These are phyloP conservation scores for Heliconius eleuchia DNA, from an alignment of 1,140 invertebrate genomes.

Conservation along the genomic window DNA sequence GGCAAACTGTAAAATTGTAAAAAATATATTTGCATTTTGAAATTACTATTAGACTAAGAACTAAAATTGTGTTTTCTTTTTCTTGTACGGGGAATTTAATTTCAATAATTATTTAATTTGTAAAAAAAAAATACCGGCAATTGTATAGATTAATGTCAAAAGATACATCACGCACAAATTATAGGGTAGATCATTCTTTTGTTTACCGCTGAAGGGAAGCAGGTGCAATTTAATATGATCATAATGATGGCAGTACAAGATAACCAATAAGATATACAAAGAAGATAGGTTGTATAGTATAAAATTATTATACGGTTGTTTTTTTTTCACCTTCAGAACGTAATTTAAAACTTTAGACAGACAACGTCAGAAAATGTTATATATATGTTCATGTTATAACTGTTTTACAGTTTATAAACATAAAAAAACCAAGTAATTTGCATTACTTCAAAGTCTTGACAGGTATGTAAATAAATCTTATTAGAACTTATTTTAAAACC, in stretches of 20 bases:
- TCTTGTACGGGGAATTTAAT: background rate
- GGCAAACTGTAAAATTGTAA: too few relatives aligned
- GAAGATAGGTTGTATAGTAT: conserved; percentile 14
- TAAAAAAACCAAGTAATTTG: too few relatives aligned
- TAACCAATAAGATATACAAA: conserved; percentile 25
- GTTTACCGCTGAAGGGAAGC: conserved; percentile 30
- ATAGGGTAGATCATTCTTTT: conserved; percentile 31
- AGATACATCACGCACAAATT: background rate
- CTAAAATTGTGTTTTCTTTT: too few relatives aligned
- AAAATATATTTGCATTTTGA: too few relatives aligned
- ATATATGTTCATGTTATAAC: background rate
- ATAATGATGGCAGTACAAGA: conserved; percentile 27
- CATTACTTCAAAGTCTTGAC: too few relatives aligned
- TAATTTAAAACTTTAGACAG: background rate
- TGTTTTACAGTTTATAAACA: too few relatives aligned
- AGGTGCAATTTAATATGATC: conserved; percentile 30
- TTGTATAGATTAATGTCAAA: conserved; percentile 5
- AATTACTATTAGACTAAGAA: too few relatives aligned
- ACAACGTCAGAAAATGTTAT: background rate
- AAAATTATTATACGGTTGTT: background rate
- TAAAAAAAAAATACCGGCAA: background rate
- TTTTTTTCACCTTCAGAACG: background rate
- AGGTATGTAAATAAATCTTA: too few relatives aligned
- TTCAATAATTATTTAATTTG: conserved; percentile 5
- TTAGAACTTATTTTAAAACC: too few relatives aligned